These are phyloP conservation scores for Bambusicola thoracicus DNA, from an alignment of 2,113 vertebrate genomes.

Conservation along the genomic window DNA sequence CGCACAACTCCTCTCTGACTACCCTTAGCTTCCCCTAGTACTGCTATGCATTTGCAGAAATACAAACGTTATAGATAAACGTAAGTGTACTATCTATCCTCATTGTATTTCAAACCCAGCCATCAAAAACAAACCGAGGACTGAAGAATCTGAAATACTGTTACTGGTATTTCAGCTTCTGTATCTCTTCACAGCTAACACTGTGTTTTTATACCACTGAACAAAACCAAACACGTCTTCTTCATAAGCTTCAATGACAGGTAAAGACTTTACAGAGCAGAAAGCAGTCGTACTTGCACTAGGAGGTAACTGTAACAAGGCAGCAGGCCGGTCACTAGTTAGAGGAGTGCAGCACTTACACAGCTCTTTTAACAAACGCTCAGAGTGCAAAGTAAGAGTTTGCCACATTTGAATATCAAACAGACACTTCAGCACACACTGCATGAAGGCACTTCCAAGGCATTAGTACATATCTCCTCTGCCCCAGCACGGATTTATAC, in stretches of 20 bases:
- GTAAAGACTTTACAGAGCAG: neutral
- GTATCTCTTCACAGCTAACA: neutral
- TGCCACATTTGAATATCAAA: conserved; percentile 17
- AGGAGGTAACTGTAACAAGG: neutral
- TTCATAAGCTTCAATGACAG: neutral
- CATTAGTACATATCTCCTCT: conserved; percentile 39
- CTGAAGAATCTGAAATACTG: neutral
- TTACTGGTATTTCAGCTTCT: neutral
- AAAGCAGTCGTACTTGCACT: neutral
- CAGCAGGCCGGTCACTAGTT: neutral
- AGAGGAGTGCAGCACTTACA: neutral
- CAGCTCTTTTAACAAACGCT: neutral
- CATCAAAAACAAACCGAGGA: neutral
- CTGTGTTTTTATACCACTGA: neutral
- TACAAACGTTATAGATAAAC: neutral
- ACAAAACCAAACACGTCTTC: neutral
- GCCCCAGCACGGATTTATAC: conserved; percentile 11
- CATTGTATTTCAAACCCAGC: neutral
- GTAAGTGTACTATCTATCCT: neutral
- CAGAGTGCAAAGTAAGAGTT: neutral
- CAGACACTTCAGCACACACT: neutral
- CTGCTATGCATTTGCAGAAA: neutral
- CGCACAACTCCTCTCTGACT: neutral
- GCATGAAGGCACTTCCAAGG: conserved; percentile 44
- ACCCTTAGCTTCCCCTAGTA: neutral